These are phyloP conservation scores for Pterocles burchelli DNA, from an alignment of 2,113 vertebrate genomes.

Conservation along the genomic window DNA sequence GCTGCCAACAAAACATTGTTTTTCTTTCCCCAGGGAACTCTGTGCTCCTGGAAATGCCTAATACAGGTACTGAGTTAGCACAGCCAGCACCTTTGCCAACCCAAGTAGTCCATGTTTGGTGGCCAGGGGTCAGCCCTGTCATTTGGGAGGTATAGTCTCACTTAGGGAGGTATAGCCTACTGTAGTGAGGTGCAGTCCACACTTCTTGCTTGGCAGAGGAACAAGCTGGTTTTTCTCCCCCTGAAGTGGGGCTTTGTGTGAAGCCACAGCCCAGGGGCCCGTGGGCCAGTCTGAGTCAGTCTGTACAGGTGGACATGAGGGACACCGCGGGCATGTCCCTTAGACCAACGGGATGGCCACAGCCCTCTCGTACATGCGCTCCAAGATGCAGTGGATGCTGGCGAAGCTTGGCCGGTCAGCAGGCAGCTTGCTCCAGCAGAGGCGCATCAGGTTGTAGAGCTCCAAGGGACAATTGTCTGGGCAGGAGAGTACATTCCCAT, in stretches of 20 bases:
- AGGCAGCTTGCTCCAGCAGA: slow-evolving; percentile 93
- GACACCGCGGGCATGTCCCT: rapidly evolving
- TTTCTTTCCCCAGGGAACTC: background rate
- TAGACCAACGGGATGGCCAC: slow-evolving; percentile 43
- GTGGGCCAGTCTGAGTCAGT: background rate
- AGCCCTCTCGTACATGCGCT: slow-evolving; percentile 88
- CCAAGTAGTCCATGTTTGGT: background rate
- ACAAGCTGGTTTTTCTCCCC: background rate
- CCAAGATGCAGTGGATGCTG: slow-evolving; percentile 93
- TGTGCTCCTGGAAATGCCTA: background rate
- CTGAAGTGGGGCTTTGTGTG: background rate
- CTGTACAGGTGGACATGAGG: rapidly evolving
- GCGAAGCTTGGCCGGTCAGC: slow-evolving; percentile 89
- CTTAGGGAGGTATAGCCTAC: background rate
- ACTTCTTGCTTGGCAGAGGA: background rate
- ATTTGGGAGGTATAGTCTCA: background rate
- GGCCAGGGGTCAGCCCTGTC: background rate
- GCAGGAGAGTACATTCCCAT: slow-evolving; percentile 92
- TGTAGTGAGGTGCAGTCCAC: background rate
- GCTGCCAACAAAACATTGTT: background rate
- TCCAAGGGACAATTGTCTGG: slow-evolving; percentile 92
- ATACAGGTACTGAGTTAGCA: background rate
- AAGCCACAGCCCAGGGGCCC: background rate
- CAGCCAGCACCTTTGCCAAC: background rate
- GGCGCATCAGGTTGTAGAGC: slow-evolving; percentile 96